Base-by-base conservation (phyloP, 2,797 vertebrate genomes). In the Aythya fuligula region DNA sequence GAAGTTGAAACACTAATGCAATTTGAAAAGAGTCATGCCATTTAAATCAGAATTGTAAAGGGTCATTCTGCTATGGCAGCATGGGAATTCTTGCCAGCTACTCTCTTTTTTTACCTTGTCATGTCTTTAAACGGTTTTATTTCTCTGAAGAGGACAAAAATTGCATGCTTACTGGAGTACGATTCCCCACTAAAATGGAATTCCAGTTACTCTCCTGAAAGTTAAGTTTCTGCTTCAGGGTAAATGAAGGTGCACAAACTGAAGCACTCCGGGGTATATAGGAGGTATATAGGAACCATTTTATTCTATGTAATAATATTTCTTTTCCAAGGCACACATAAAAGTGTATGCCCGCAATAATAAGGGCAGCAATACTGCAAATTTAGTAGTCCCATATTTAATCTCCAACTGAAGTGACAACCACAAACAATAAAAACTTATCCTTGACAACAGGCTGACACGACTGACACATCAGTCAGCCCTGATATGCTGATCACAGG, bases 401-500 rank as follows among this genome's bases (percentile, higher is more conserved):
- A 93, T 85, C 65, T 89, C 38, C 47, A 89, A 56, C 51, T 65
- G 90, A 92, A 93, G 75, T 32, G 45, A 89, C 78, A 94, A 43
- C 69, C 45, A 43, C 27, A 94, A 94, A 77, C 87, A 93, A 72
- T 73, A 81, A 77, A 70, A 85, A 82, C 69, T 71, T 94, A 77
- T 19, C 41, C 78, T 60, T 86, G 75, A 82, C 77, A 91, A 64
- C 64, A 87, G 49, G 20, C 84, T 94, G 91, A 84, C 76, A 58
- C 24, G 74, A 43, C 83, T 90, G 75, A 69, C 45, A 47, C 34
- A 69, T 74, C 74, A 80, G 67, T 80, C 88, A 90, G 57, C 34
- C 69, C 45, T 90, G 49, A 61, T 87, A 45, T 1, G 3, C 27
- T 83, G 77, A 82, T 95, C 91, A 90, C 87, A 79, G 57, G 14